Evolutionary conservation across 2,797 vertebrate genomes (phyloP).

Genomic region (Oreochromis mossambicus): DNA sequence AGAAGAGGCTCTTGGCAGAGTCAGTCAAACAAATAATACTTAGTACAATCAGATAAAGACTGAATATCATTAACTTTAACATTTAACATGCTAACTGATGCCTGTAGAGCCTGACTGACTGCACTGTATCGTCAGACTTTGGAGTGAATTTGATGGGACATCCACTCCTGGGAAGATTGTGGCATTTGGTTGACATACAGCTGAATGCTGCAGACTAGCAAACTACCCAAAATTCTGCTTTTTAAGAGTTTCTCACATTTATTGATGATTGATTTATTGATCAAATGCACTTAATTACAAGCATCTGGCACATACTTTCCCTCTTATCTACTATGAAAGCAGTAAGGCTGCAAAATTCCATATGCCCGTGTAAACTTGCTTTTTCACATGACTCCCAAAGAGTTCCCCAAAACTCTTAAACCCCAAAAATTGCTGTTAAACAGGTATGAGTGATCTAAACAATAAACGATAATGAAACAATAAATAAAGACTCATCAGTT

Average conservation of each 20-base stretch:
- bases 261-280: background rate
- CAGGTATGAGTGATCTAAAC: background rate
- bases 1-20: background rate
- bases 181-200: background rate
- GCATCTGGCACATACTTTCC: background rate
- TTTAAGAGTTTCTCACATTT: background rate
- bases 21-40: background rate
- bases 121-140: background rate
- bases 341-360: background rate
- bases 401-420: background rate
- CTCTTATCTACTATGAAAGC: background rate
- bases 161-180: background rate
- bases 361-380: background rate
- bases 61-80: background rate
- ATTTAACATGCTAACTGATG: background rate
- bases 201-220: background rate
- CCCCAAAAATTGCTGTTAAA: background rate
- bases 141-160: background rate
- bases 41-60: no score
- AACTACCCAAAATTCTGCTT: background rate
- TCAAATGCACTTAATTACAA: background rate
- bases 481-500: background rate
- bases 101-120: background rate
- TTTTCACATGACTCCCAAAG: background rate
- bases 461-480: background rate